Evolutionary conservation across 1,140 invertebrate genomes (phyloP).

Genomic region (Pogonus chalceus): DNA sequence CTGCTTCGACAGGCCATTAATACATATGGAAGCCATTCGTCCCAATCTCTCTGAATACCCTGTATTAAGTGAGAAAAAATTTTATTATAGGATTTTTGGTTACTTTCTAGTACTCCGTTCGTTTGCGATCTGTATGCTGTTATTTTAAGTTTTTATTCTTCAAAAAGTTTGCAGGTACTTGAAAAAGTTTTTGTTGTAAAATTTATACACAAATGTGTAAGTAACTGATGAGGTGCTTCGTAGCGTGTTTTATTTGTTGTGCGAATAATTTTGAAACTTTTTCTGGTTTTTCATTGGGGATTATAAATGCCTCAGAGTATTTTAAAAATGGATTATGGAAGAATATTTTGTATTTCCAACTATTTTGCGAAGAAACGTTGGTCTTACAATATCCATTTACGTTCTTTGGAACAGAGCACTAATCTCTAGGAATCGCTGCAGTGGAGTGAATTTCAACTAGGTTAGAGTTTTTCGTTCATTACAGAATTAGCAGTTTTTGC

Average conservation of each 20-base stretch:
- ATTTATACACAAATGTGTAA: constrained; percentile 13
- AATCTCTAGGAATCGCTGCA: constrained; percentile 11
- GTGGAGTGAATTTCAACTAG: constrained; percentile 9
- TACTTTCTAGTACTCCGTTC: not conserved
- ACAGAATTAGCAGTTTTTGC: constrained; percentile 15
- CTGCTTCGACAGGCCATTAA: constrained; percentile 2
- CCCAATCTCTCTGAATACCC: not conserved
- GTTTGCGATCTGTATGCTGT: constrained; percentile 12
- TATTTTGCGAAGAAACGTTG: not conserved
- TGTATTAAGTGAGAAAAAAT: not conserved
- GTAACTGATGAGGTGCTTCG: constrained; percentile 13
- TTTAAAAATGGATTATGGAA: constrained; percentile 13
- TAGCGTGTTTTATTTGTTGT: constrained; percentile 10
- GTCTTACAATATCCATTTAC: constrained; percentile 14
- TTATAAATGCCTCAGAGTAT: constrained; percentile 11
- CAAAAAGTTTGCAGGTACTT: constrained; percentile 12
- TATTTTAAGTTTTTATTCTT: constrained; percentile 12
- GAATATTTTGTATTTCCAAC: constrained; percentile 14
- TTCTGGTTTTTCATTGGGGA: constrained; percentile 10
- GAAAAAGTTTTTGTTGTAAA: constrained; percentile 8
- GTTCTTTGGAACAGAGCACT: not conserved
- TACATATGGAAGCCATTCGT: not conserved
- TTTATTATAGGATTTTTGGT: not conserved
- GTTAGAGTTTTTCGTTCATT: constrained; percentile 14
- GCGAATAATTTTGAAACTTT: constrained; percentile 11